Evolutionary conservation across 1,140 invertebrate genomes (phyloP), one percentile per base, ranked within the genome.

Genomic region (Trichomalopsis sarcophagae): DNA sequence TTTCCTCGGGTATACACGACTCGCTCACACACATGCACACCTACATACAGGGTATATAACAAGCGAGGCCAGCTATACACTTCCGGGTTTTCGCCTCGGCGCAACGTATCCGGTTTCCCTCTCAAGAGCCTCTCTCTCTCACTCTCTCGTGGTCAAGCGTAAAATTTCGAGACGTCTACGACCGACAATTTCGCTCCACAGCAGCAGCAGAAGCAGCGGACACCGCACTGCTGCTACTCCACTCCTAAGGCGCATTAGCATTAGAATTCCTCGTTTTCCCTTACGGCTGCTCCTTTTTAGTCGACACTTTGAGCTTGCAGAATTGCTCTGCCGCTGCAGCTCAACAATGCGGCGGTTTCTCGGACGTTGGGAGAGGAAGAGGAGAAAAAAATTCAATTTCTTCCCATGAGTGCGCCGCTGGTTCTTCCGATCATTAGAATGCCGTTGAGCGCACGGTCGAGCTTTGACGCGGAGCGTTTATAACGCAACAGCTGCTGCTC

Each of bases 21-120:
- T 44, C 10, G 33, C 2, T 4, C 33, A 36, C 33, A 36, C 33
- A 36, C 23, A 3, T 62, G 62, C 2, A 68, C 77, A 40, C 33
- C 11, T 36, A 30, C 44, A 66, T 79, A 33, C 17, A 40, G 4
- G 17, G 62, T 27, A 6, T 5, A 36, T 80, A 69, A 69, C 44
- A 71, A 55, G 44, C 55, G 77, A 47, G 27, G 3, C 33, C 30
- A 40, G 30, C 73, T 74, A 27, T 27, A 30, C 27, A 81, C 87
- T 89, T 89, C 88, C 89, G 88, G 88, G 87, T 86, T 86, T 77
- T 84, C 86, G 85, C 40, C 40, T 44, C 86, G 5, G 79, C 11
- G 77, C 86, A 68, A 81, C 81, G 87, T 44, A 89, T 89, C 88
- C 87, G 89, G 86, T 89, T 89, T 88, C 82, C 83, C 81, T 71